Percentiles rank a stretch among this genome's conserved stretches.
phyloP scores from a whole-genome alignment of 2,888 invertebrate species.

The Orthosia gracilis region DNA sequence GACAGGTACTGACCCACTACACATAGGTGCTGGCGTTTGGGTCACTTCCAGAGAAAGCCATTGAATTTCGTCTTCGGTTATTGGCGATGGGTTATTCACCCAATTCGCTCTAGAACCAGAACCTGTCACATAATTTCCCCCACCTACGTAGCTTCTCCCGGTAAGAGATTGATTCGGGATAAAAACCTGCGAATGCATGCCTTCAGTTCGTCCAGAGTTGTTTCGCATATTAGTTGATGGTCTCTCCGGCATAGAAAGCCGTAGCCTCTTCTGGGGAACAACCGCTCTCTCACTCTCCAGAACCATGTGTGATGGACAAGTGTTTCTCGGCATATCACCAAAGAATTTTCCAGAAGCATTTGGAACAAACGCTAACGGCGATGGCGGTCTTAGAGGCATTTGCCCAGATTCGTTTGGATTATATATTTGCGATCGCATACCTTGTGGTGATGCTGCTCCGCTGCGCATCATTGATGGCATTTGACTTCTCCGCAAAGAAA shows the following conservation, averaged over 20 bases:
- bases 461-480: constrained; percentile 32
- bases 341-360: neutral
- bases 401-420: constrained; percentile 4
- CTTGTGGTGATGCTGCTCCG: constrained; percentile 5
- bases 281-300: neutral
- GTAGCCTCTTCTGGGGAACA: constrained; percentile 20
- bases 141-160: constrained; percentile 9
- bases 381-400: constrained; percentile 4
- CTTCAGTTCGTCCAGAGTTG: neutral
- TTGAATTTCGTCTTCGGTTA: constrained; percentile 15
- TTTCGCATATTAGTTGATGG: neutral
- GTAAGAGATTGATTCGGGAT: constrained; percentile 7
- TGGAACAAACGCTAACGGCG: neutral
- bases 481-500: constrained; percentile 43
- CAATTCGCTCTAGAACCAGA: constrained; percentile 5
- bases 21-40: constrained; percentile 27
- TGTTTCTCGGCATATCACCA: constrained; percentile 7
- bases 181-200: neutral
- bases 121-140: constrained; percentile 29
- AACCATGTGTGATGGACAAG: neutral
- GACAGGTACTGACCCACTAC: constrained; percentile 7
- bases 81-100: constrained; percentile 1
- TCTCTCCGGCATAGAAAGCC: constrained; percentile 15
- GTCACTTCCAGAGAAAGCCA: constrained; percentile 53
- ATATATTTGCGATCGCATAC: neutral